These are phyloP conservation scores for Anthoptus insignis DNA, from an alignment of 2,888 invertebrate genomes.

Conservation along the genomic window DNA sequence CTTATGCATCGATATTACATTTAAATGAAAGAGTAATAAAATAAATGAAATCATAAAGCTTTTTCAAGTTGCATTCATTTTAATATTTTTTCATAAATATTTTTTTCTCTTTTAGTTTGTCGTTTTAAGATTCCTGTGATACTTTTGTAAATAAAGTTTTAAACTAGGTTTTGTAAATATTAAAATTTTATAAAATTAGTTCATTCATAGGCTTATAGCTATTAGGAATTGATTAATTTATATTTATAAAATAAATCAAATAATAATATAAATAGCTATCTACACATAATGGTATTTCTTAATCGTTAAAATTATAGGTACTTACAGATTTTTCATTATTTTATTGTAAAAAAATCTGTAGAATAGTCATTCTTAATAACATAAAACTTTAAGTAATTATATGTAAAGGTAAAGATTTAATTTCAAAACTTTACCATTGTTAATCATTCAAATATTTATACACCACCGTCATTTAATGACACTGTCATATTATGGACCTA, in stretches of 20 bases:
- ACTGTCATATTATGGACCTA: background rate
- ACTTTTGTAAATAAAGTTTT: constrained; percentile 70
- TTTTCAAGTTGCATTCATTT: too few relatives aligned
- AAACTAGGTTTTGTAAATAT: constrained; percentile 49
- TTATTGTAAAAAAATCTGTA: background rate
- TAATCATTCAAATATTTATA: background rate
- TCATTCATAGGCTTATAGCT: background rate
- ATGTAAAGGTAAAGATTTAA: background rate
- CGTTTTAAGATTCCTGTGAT: constrained; percentile 74
- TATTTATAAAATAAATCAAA: background rate
- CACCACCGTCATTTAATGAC: background rate
- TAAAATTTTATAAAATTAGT: constrained; percentile 17
- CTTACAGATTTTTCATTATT: background rate
- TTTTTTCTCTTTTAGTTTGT: constrained; percentile 9
- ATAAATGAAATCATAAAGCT: too few relatives aligned
- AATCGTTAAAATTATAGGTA: background rate
- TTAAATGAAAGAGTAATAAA: too few relatives aligned
- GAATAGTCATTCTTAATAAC: background rate
- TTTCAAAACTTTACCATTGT: background rate
- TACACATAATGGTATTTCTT: background rate
- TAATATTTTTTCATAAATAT: background rate
- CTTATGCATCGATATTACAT: background rate
- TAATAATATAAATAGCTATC: background rate
- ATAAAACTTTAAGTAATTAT: background rate
- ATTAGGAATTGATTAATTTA: background rate